Conservation (phyloP, 1,140 invertebrate genomes). For the Chrysoperla carnea region DNA sequence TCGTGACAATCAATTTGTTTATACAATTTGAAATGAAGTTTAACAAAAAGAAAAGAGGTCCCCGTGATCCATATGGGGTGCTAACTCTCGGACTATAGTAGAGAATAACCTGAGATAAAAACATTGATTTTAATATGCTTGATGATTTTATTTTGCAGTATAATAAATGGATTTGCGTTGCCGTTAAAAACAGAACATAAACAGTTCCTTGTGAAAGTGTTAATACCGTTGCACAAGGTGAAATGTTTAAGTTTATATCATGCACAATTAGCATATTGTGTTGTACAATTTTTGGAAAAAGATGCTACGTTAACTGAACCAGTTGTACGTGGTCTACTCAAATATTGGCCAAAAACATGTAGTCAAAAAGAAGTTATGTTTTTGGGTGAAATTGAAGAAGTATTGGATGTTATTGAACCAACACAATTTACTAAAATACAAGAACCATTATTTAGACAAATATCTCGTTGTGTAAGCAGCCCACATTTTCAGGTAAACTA, state of each 20-base stretch:
- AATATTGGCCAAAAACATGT: slow-evolving; percentile 99
- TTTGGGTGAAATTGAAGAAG: slow-evolving; percentile 93
- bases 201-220: slow-evolving; percentile 94
- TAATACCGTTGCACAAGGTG: slow-evolving; percentile 96
- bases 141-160: slow-evolving; percentile 51
- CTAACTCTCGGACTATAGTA: too few relatives aligned
- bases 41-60: too few relatives aligned
- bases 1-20: too few relatives aligned
- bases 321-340: slow-evolving; percentile 87
- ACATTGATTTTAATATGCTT: too few relatives aligned
- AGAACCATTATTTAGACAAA: slow-evolving; percentile 91
- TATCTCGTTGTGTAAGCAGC: slow-evolving; percentile 95
- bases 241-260: slow-evolving; percentile 85
- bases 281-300: slow-evolving; percentile 99
- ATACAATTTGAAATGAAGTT: too few relatives aligned
- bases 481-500: slow-evolving; percentile 92
- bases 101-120: too few relatives aligned
- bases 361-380: slow-evolving; percentile 99
- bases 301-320: slow-evolving; percentile 92
- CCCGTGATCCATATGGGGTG: too few relatives aligned
- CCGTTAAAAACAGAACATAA: slow-evolving; percentile 95
- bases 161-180: slow-evolving; percentile 97
- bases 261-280: slow-evolving; percentile 97
- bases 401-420: slow-evolving; percentile 96
- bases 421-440: slow-evolving; percentile 96